phyloP scores from a whole-genome alignment of 53 echinoderm and acorn worm species.

The Pentamera pediparva region DNA sequence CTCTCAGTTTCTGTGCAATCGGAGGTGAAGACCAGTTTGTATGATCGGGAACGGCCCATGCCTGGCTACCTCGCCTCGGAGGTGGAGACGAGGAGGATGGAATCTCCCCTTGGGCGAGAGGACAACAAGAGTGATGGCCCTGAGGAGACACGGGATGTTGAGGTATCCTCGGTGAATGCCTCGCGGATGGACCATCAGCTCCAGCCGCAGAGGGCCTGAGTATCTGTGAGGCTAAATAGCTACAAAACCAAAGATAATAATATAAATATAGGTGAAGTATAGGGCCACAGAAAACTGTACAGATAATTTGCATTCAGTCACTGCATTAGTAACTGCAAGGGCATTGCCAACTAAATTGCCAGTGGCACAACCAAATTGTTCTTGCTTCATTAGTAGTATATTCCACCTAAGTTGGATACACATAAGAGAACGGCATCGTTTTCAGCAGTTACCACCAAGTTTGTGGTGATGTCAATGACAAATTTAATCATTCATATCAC shows the following conservation, averaged over 20 bases:
- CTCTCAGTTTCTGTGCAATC: background rate
- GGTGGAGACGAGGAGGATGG: background rate
- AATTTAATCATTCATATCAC: no score
- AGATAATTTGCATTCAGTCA: background rate
- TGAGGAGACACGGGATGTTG: background rate
- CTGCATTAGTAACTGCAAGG: no score
- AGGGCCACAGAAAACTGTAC: no score
- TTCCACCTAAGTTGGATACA: no score
- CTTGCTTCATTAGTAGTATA: no score
- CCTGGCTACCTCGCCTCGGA: constrained; percentile 5
- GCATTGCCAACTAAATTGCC: no score
- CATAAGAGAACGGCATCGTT: no score
- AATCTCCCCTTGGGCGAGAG: background rate
- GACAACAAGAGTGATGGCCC: background rate
- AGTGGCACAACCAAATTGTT: no score
- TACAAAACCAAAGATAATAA: constrained; percentile 38
- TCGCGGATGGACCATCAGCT: constrained; percentile 27
- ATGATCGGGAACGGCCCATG: background rate
- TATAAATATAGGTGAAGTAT: no score
- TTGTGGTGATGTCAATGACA: no score
- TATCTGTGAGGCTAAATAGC: background rate
- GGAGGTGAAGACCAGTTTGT: background rate
- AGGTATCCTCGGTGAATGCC: constrained; percentile 12
- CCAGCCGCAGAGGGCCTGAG: constrained; percentile 20
- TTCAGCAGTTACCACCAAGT: no score